Conservation (phyloP, 2,797 vertebrate species). For the Enoplosus armatus region DNA sequence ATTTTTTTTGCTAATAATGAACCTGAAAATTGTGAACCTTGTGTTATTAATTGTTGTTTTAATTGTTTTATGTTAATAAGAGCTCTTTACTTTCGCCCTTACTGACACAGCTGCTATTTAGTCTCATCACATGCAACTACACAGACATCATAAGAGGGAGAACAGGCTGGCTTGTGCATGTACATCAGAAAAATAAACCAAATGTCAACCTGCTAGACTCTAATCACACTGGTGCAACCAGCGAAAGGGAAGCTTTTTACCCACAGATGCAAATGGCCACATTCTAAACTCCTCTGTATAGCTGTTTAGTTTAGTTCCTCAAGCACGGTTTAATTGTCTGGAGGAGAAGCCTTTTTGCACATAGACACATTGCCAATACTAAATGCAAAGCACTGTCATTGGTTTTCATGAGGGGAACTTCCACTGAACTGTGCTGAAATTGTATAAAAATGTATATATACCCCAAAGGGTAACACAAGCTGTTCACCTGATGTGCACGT, state of each 20-base stretch:
- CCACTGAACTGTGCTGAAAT: background rate
- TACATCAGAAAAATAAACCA: background rate
- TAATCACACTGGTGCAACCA: background rate
- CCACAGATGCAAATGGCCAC: background rate
- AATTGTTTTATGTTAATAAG: background rate
- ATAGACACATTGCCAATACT: background rate
- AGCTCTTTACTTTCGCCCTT: background rate
- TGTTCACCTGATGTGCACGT: constrained; percentile 9
- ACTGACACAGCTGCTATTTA: background rate
- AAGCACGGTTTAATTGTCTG: background rate
- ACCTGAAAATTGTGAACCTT: background rate
- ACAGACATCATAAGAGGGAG: background rate
- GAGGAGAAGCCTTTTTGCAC: background rate
- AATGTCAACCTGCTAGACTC: background rate
- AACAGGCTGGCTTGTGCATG: background rate
- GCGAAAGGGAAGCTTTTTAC: background rate
- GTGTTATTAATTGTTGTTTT: background rate
- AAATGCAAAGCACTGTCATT: background rate
- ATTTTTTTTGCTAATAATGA: no score
- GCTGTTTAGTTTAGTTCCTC: background rate
- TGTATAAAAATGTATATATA: background rate
- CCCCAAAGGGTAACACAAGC: no score
- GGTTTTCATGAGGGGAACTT: background rate
- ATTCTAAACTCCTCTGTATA: background rate
- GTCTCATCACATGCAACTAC: background rate